Conservation (phyloP, 35 echinoderm and acorn worm genomes). For the Ophiothrix spiculata region DNA sequence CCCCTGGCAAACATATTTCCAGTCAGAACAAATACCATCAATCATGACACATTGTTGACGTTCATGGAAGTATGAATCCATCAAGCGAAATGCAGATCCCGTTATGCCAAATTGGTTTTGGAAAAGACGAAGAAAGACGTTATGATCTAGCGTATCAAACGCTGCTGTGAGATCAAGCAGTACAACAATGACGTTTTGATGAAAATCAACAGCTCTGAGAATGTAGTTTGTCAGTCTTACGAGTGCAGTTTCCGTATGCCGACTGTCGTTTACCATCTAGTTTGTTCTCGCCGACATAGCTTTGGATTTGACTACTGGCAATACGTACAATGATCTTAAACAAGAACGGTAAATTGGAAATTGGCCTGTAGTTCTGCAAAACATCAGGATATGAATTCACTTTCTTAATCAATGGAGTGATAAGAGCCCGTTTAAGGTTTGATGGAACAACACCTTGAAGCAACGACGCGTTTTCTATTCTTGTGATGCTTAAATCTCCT, state of each 20-base stretch:
- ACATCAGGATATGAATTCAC: not conserved
- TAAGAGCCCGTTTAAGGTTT: not conserved
- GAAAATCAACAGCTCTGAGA: slow-evolving; percentile 10
- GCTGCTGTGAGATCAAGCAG: too few relatives aligned
- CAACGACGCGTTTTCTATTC: not conserved
- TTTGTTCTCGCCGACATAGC: not conserved
- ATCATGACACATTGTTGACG: too few relatives aligned
- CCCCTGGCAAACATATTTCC: not conserved
- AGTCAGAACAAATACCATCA: not conserved
- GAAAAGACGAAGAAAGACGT: slow-evolving; percentile 15
- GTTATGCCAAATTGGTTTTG: slow-evolving; percentile 18
- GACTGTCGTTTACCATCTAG: not conserved
- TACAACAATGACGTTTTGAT: not conserved
- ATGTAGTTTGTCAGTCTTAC: slow-evolving; percentile 25
- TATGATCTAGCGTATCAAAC: slow-evolving; percentile 22
- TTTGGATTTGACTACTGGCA: not conserved
- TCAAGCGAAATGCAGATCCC: too few relatives aligned
- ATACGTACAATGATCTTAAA: not conserved
- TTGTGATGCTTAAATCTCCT: too few relatives aligned
- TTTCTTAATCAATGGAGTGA: slow-evolving; percentile 14
- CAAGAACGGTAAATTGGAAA: not conserved
- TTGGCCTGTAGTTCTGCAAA: slow-evolving; percentile 4
- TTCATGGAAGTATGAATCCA: too few relatives aligned
- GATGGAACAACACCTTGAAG: too few relatives aligned
- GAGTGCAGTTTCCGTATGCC: slow-evolving; percentile 34